Percentiles rank a stretch among this genome's conserved stretches.
Conservation (phyloP, 2,113 vertebrate genomes). For the Heterochromis multidens region DNA sequence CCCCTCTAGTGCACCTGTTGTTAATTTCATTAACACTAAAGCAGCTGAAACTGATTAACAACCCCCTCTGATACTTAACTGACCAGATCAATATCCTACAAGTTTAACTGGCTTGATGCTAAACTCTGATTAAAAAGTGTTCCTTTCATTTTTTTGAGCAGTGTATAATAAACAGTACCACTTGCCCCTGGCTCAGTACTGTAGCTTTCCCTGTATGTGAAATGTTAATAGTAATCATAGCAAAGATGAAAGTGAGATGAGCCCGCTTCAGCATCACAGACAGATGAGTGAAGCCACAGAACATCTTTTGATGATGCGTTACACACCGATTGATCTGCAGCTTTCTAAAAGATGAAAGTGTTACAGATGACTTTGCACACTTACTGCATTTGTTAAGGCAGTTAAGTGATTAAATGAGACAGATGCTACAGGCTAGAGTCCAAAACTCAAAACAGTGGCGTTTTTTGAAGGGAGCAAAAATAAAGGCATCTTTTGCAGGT, state of each 20-base stretch:
- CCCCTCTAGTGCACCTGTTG: too few relatives aligned
- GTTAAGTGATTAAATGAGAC: not conserved
- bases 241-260: not conserved
- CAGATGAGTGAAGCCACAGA: not conserved
- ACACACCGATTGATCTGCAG: not conserved
- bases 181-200: not conserved
- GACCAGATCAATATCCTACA: too few relatives aligned
- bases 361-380: not conserved
- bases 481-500: not conserved
- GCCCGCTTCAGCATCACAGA: not conserved
- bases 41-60: too few relatives aligned
- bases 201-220: not conserved
- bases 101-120: not conserved
- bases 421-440: not conserved
- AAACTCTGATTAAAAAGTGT: not conserved
- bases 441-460: not conserved
- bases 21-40: too few relatives aligned
- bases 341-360: not conserved
- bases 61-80: too few relatives aligned
- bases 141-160: not conserved
- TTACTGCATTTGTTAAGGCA: not conserved
- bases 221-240: not conserved
- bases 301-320: not conserved
- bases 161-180: not conserved
- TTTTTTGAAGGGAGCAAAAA: not conserved